These are phyloP conservation scores for Hesperia comma DNA, from an alignment of 2,888 invertebrate species.

Conservation along the genomic window DNA sequence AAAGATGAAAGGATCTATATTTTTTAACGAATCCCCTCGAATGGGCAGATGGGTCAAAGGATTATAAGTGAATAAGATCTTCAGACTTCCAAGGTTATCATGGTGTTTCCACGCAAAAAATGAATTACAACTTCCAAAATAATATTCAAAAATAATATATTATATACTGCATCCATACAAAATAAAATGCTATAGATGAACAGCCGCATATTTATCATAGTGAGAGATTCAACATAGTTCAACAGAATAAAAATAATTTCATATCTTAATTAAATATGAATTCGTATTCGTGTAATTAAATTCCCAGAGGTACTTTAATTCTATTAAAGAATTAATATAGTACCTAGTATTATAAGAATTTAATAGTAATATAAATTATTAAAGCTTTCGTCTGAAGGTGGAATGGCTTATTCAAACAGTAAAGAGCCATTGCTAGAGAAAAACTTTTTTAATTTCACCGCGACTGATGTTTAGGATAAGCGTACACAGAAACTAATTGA, in stretches of 20 bases:
- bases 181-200: neutral
- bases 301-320: neutral
- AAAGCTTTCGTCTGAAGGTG: slow-evolving; percentile 28
- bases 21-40: no score
- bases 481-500: slow-evolving; percentile 1
- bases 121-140: no score
- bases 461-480: slow-evolving; percentile 8
- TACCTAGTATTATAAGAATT: slow-evolving; percentile 1
- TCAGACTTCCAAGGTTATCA: no score
- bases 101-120: no score
- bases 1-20: neutral
- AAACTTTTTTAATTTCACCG: slow-evolving; percentile 41
- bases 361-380: slow-evolving; percentile 28
- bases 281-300: no score
- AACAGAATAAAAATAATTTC: no score
- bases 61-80: no score
- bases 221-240: no score
- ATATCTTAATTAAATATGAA: no score
- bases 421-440: slow-evolving; percentile 35
- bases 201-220: no score
- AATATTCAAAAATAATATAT: neutral
- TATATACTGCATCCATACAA: neutral
- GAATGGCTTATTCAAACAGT: slow-evolving; percentile 33
- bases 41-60: neutral
- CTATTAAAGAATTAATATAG: neutral